These are phyloP conservation scores for Saguinus imperator DNA, from an alignment of 2,113 vertebrate species.

Conservation along the genomic window DNA sequence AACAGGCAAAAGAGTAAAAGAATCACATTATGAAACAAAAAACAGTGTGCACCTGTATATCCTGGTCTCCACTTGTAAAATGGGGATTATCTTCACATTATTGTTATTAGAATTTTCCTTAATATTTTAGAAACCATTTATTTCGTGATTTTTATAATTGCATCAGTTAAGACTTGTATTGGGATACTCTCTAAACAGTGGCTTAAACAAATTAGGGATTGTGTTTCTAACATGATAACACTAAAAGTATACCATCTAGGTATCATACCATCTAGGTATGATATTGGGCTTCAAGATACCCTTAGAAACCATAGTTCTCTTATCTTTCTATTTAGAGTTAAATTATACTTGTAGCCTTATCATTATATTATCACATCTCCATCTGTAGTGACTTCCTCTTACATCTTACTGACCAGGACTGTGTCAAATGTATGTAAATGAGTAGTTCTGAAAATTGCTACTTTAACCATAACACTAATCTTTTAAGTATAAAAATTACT, in stretches of 20 bases:
- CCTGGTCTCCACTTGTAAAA: neutral
- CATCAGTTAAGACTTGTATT: neutral
- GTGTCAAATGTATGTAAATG: neutral
- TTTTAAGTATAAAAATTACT: neutral
- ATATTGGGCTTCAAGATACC: neutral
- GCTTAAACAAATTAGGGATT: neutral
- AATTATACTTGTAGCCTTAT: neutral
- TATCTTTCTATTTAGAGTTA: constrained; percentile 13
- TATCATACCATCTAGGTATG: neutral
- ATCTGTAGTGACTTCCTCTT: neutral
- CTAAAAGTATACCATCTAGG: neutral
- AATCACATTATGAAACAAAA: constrained; percentile 4
- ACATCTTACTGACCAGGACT: neutral
- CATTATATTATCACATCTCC: neutral
- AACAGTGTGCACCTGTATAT: neutral
- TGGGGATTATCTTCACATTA: neutral
- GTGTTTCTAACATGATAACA: neutral
- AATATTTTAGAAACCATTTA: neutral
- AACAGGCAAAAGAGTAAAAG: neutral
- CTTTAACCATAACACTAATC: neutral
- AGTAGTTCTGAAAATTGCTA: neutral
- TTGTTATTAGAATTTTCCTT: neutral
- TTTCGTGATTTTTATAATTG: neutral
- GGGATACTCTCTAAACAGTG: neutral
- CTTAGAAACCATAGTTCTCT: neutral